phyloP scores from a whole-genome alignment of 1,140 invertebrate genomes.

The Macrostomum lignano region DNA sequence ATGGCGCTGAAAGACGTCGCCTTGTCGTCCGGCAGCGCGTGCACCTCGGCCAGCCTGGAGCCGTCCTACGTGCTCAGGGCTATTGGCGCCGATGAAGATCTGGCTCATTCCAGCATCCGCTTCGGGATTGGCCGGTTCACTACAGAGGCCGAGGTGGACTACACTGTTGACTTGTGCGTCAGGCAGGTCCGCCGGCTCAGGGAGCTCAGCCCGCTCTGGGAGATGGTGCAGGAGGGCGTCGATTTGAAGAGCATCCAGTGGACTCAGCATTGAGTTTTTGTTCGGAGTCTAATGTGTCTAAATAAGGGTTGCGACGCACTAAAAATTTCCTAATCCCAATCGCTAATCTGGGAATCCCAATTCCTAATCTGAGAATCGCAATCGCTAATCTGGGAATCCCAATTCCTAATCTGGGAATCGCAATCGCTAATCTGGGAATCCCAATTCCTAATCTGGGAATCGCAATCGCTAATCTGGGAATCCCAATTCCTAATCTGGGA shows the following conservation, averaged over 20 bases:
- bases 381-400: no score
- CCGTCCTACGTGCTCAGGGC: slow-evolving; percentile 91
- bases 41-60: slow-evolving; percentile 85
- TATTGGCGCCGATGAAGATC: slow-evolving; percentile 85
- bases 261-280: slow-evolving; percentile 42
- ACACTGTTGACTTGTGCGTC: slow-evolving; percentile 62
- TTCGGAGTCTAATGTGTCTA: no score
- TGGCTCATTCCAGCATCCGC: slow-evolving; percentile 92
- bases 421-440: no score
- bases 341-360: no score
- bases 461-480: no score
- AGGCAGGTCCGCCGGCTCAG: slow-evolving; percentile 57
- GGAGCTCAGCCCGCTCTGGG: slow-evolving; percentile 80
- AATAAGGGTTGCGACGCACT: no score
- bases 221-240: slow-evolving; percentile 92
- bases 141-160: slow-evolving; percentile 74
- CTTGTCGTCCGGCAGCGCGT: slow-evolving; percentile 48
- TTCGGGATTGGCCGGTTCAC: slow-evolving; percentile 94
- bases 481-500: no score
- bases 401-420: no score
- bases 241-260: slow-evolving; percentile 88
- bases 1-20: slow-evolving; percentile 73
- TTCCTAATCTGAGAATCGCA: no score
- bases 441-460: no score
- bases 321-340: no score